Evolutionary conservation across 2,888 invertebrate genomes (phyloP).

Genomic region (Sminthurinus aureus): DNA sequence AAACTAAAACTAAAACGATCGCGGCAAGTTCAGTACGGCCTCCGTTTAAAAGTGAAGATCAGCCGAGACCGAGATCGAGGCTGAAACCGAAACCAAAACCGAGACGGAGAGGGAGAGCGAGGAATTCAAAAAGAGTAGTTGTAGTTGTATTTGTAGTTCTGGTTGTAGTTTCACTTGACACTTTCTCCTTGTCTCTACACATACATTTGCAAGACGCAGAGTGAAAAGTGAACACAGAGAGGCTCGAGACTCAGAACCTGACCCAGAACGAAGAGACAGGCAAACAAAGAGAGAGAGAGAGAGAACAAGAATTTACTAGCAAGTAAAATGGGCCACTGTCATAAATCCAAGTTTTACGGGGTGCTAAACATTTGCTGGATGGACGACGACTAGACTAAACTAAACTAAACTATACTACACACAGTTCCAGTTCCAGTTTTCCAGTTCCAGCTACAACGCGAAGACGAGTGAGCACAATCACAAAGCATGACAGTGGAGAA

Average conservation of each 20-base stretch:
- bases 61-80: not conserved
- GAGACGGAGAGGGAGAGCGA: not conserved
- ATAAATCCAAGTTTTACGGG: slow-evolving; percentile 37
- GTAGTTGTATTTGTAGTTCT: too few relatives aligned
- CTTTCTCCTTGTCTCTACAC: slow-evolving; percentile 1
- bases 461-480: too few relatives aligned
- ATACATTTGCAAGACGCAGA: too few relatives aligned
- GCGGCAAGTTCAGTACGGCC: too few relatives aligned
- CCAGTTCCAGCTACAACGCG: too few relatives aligned
- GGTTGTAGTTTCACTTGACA: not conserved
- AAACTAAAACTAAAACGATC: too few relatives aligned
- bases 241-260: too few relatives aligned
- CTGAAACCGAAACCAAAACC: not conserved
- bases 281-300: not conserved
- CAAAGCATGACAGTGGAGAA: too few relatives aligned
- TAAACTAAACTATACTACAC: too few relatives aligned
- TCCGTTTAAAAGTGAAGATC: too few relatives aligned
- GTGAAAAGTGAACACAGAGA: not conserved
- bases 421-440: too few relatives aligned
- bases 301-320: not conserved
- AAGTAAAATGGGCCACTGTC: slow-evolving; percentile 9
- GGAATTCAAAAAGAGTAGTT: too few relatives aligned
- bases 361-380: slow-evolving; percentile 35
- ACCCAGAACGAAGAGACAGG: not conserved
- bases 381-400: slow-evolving; percentile 1